Conservation (phyloP, 2,888 invertebrate genomes). For the Macroteleia sp. region DNA sequence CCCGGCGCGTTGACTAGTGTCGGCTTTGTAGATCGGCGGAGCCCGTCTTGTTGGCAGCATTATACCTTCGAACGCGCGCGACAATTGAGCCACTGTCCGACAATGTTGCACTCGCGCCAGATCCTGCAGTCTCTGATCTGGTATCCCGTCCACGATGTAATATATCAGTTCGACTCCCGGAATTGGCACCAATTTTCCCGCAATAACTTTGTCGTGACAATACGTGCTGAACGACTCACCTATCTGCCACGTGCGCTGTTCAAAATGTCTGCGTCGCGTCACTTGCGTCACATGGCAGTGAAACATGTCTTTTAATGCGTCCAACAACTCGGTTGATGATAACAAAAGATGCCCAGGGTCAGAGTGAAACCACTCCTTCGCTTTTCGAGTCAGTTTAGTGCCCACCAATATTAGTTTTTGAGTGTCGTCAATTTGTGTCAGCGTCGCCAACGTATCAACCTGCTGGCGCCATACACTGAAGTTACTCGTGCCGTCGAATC, state of each 20-base stretch:
- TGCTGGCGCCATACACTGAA: constrained; percentile 49
- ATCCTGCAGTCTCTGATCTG: constrained; percentile 1
- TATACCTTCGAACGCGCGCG: neutral
- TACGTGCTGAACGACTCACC: constrained; percentile 12
- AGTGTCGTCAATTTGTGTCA: constrained; percentile 28
- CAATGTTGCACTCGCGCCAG: constrained; percentile 7
- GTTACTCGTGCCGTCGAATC: neutral
- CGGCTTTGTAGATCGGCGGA: neutral
- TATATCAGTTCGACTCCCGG: neutral
- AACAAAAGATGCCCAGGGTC: constrained; percentile 34
- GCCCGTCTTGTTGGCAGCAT: neutral
- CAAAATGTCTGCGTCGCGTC: constrained; percentile 47
- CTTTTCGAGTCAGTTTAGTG: constrained; percentile 28
- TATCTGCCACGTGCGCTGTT: constrained; percentile 47
- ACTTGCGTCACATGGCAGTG: constrained; percentile 41
- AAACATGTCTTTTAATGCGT: constrained; percentile 36
- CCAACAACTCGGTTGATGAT: constrained; percentile 13
- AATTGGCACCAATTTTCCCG: neutral
- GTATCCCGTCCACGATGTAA: constrained; percentile 3
- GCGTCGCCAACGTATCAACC: constrained; percentile 17
- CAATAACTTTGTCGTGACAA: neutral
- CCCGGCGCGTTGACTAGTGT: neutral
- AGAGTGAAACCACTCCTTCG: constrained; percentile 56
- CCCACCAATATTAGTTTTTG: constrained; percentile 30
- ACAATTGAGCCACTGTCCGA: neutral